Percentiles rank a stretch among this genome's conserved stretches.
Evolutionary conservation across 1,140 invertebrate species (phyloP).

Genomic region (Macrotrachela quadricornifera): DNA sequence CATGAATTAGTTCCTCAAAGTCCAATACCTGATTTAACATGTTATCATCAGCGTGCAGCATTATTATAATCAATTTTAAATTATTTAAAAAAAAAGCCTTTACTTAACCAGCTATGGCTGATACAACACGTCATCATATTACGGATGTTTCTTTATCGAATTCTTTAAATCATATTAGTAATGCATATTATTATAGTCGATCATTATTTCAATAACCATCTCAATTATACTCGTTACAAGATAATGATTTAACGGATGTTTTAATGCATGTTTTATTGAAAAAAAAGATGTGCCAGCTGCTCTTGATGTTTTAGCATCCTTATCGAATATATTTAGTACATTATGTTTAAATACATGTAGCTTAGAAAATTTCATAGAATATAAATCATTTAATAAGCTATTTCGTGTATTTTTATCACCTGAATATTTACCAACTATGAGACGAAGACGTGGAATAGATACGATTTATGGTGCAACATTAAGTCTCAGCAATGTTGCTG

Average conservation of each 20-base stretch:
- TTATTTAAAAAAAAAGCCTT: conserved; percentile 63
- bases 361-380: conserved; percentile 53
- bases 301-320: conserved; percentile 59
- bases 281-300: conserved; percentile 70
- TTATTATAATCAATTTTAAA: conserved; percentile 69
- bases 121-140: conserved; percentile 8
- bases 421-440: conserved; percentile 62
- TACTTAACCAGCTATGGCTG: conserved; percentile 36
- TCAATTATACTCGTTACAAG: conserved; percentile 50
- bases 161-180: conserved; percentile 65
- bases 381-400: conserved; percentile 59
- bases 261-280: conserved; percentile 59
- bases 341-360: conserved; percentile 63
- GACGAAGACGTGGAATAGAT: conserved; percentile 53
- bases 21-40: conserved; percentile 18
- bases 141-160: conserved; percentile 68
- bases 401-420: conserved; percentile 58
- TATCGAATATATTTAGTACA: conserved; percentile 75
- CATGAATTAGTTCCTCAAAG: too few species aligned
- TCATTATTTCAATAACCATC: conserved; percentile 76
- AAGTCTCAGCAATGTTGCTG: conserved; percentile 75
- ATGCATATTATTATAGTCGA: conserved; percentile 73
- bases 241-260: conserved; percentile 69
- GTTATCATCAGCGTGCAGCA: conserved; percentile 60
- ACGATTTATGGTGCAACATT: conserved; percentile 45